phyloP scores from a whole-genome alignment of 2,113 vertebrate species.

The Pao palembangensis region DNA sequence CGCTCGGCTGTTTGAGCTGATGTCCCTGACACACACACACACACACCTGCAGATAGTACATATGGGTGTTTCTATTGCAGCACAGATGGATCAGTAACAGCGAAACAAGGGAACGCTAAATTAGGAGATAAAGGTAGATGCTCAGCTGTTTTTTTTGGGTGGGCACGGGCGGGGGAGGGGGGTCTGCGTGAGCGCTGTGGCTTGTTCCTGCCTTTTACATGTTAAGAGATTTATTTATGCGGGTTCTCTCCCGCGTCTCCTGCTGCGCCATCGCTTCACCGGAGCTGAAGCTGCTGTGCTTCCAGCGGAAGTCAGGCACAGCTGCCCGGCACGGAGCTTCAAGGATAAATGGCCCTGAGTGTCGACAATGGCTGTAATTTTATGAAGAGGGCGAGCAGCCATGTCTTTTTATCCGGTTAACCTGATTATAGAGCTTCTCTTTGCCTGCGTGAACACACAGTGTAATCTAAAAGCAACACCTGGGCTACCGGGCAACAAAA shows the following conservation, averaged over 20 bases:
- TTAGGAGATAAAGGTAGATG: conserved; percentile 74
- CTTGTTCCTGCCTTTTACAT: conserved; percentile 41
- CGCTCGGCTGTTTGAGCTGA: conserved; percentile 40
- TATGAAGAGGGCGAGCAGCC: conserved; percentile 65
- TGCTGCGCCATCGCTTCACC: conserved; percentile 21
- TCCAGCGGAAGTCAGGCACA: conserved; percentile 29
- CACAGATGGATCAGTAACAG: conserved; percentile 37
- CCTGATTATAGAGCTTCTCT: conserved; percentile 72
- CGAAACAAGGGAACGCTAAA: conserved; percentile 51
- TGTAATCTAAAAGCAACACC: conserved; percentile 78
- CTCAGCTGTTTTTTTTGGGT: conserved; percentile 68
- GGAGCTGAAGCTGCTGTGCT: not conserved
- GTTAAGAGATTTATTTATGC: conserved; percentile 64
- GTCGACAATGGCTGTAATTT: conserved; percentile 71
- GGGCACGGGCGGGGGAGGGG: conserved; percentile 60
- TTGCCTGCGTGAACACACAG: conserved; percentile 53
- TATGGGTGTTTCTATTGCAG: conserved; percentile 1
- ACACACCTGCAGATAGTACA: not conserved
- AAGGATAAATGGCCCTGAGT: conserved; percentile 70
- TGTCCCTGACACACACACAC: conserved; percentile 19
- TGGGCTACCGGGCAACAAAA: conserved; percentile 66
- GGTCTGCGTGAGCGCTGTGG: conserved; percentile 53
- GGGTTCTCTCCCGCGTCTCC: not conserved
- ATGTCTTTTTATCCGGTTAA: conserved; percentile 71
- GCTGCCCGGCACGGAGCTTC: conserved; percentile 73